These are phyloP conservation scores for Drosophila prostipennis DNA, from an alignment of 2,888 invertebrate genomes.

Conservation along the genomic window DNA sequence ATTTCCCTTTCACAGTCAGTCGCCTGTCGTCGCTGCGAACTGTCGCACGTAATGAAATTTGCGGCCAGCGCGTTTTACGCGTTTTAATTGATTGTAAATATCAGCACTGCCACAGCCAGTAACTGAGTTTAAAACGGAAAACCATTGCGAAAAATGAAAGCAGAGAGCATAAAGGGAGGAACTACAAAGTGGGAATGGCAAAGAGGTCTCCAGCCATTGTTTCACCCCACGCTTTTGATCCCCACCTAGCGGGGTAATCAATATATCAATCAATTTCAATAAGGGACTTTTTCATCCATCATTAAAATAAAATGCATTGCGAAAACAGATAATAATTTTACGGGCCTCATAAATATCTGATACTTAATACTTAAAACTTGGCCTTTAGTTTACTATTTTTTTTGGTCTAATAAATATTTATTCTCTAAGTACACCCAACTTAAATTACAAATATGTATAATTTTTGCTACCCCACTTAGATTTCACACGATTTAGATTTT, in stretches of 20 bases:
- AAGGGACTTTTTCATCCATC: conserved; percentile 9
- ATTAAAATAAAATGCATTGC: neutral
- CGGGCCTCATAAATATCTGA: too few relatives aligned
- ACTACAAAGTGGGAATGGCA: neutral
- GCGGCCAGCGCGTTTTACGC: conserved; percentile 63
- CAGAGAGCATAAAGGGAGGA: neutral
- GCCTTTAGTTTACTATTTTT: neutral
- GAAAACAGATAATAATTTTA: too few relatives aligned
- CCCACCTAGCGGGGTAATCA: neutral
- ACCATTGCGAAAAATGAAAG: neutral
- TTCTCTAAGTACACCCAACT: neutral
- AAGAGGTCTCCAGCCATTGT: neutral
- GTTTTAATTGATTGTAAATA: conserved; percentile 76
- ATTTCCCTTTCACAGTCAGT: conserved; percentile 26
- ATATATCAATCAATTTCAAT: conserved; percentile 19
- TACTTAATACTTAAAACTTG: too few relatives aligned
- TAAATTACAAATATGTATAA: neutral
- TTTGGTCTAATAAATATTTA: too few relatives aligned
- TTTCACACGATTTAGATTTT: conserved; percentile 11
- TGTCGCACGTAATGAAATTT: conserved; percentile 66
- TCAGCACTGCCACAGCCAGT: conserved; percentile 53
- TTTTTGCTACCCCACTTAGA: conserved; percentile 7
- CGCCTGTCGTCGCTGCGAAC: conserved; percentile 20
- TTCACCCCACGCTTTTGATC: neutral
- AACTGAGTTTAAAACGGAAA: conserved; percentile 14